Evolutionary conservation across 1,140 invertebrate genomes (phyloP).

Genomic region (Eulimnadia texana): DNA sequence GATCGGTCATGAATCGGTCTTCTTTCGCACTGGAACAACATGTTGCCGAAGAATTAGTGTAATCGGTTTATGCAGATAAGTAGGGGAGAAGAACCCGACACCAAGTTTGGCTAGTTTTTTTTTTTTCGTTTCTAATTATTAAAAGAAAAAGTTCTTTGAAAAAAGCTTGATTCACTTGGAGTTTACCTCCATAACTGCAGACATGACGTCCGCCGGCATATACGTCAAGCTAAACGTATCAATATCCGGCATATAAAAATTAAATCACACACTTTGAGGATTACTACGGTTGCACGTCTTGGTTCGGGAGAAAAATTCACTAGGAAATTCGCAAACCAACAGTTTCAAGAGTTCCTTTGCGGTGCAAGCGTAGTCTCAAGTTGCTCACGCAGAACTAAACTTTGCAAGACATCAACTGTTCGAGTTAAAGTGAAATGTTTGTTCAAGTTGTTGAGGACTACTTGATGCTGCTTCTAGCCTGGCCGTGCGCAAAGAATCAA

Average conservation of each 20-base stretch:
- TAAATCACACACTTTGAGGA: not conserved
- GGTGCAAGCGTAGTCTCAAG: too few relatives aligned
- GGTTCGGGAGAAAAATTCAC: too few relatives aligned
- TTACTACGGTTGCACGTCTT: not conserved
- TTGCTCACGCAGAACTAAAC: too few relatives aligned
- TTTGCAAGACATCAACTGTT: too few relatives aligned
- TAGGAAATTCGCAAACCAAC: too few relatives aligned
- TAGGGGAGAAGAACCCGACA: too few relatives aligned
- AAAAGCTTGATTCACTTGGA: not conserved
- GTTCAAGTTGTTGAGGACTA: too few relatives aligned
- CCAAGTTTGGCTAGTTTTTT: too few relatives aligned
- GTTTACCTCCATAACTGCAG: conserved; percentile 16
- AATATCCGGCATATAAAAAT: conserved; percentile 15
- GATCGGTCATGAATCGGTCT: conserved; percentile 8
- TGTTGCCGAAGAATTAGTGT: too few relatives aligned
- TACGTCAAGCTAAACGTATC: conserved; percentile 16
- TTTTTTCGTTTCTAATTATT: too few relatives aligned
- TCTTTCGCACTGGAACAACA: conserved; percentile 16
- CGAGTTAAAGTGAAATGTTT: too few relatives aligned
- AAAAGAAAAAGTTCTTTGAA: not conserved
- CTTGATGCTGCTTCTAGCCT: not conserved
- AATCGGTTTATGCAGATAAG: not conserved
- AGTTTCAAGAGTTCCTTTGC: too few relatives aligned
- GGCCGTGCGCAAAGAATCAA: not conserved
- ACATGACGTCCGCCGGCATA: conserved; percentile 17